Conservation (phyloP, 30 jellyfish, hydroid and myxozoan species). For the Aurelia sp. region DNA sequence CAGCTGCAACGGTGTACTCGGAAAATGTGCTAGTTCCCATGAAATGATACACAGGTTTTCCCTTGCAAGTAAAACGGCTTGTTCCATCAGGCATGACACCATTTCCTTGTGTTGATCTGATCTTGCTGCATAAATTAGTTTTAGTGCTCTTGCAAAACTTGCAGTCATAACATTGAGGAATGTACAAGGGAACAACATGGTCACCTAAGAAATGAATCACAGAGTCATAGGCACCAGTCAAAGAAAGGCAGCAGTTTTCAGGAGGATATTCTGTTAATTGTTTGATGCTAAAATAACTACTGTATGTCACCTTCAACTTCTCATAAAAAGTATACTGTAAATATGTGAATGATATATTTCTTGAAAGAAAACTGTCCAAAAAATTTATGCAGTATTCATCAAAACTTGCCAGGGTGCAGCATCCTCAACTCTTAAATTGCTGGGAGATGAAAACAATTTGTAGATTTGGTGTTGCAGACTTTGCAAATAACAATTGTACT, state of each 20-base stretch:
- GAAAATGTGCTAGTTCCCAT: constrained; percentile 97
- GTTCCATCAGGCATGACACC: constrained; percentile 99
- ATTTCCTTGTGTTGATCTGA: constrained; percentile 96
- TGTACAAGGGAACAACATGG: constrained; percentile 96
- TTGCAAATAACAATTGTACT: too few species aligned
- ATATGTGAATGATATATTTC: too few species aligned
- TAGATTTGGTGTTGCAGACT: too few species aligned
- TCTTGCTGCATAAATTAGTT: constrained; percentile 89
- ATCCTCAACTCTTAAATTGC: too few species aligned
- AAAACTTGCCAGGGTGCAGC: too few species aligned
- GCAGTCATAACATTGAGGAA: constrained; percentile 95
- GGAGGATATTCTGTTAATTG: too few species aligned
- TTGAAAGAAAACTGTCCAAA: too few species aligned
- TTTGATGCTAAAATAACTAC: not conserved
- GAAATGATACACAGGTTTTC: constrained; percentile 80
- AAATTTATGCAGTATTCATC: too few species aligned
- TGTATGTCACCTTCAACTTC: not conserved
- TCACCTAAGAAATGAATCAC: constrained; percentile 72
- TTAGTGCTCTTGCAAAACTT: constrained; percentile 88
- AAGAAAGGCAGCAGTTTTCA: not conserved
- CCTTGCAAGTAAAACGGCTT: constrained; percentile 81
- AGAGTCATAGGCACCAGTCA: not conserved
- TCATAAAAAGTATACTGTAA: too few species aligned
- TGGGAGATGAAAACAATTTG: too few species aligned
- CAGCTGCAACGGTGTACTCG: constrained; percentile 97